phyloP scores from a whole-genome alignment of 2,888 invertebrate species.

The Parnassius apollo region DNA sequence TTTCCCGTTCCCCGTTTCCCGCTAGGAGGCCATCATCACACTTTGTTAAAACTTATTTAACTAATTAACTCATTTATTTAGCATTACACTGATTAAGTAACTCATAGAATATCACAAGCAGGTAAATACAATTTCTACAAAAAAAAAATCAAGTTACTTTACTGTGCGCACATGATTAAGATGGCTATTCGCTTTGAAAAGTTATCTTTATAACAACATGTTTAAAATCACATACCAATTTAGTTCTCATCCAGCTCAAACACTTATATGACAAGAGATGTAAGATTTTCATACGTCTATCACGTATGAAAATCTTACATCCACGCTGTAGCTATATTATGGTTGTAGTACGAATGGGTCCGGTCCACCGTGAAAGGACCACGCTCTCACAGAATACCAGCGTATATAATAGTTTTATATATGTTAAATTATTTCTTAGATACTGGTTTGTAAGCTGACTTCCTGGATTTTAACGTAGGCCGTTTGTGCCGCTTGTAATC shows the following conservation, averaged over 20 bases:
- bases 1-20: too few species aligned
- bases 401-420: slow-evolving; percentile 79
- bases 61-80: slow-evolving; percentile 75
- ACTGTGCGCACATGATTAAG: slow-evolving; percentile 50
- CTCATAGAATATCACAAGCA: slow-evolving; percentile 70
- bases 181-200: slow-evolving; percentile 48
- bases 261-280: slow-evolving; percentile 43
- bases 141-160: slow-evolving; percentile 48
- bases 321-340: too few species aligned
- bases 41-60: too few species aligned
- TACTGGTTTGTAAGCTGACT: slow-evolving; percentile 88
- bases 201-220: slow-evolving; percentile 42
- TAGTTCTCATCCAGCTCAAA: slow-evolving; percentile 28
- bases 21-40: too few species aligned
- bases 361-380: too few species aligned
- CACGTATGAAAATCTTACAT: too few species aligned
- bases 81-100: slow-evolving; percentile 76
- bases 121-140: slow-evolving; percentile 41
- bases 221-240: slow-evolving; percentile 37
- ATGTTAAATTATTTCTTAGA: slow-evolving; percentile 67
- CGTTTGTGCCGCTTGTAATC: slow-evolving; percentile 95
- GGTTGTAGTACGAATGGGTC: slow-evolving; percentile 52
- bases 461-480: slow-evolving; percentile 90
- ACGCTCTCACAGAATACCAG: slow-evolving; percentile 24
- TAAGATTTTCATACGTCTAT: slow-evolving; percentile 42